A percentile compares a stretch with the other conserved stretches of the same genome.
These are phyloP conservation scores for Meganola albula DNA, from an alignment of 2,888 invertebrate species.

Conservation along the genomic window DNA sequence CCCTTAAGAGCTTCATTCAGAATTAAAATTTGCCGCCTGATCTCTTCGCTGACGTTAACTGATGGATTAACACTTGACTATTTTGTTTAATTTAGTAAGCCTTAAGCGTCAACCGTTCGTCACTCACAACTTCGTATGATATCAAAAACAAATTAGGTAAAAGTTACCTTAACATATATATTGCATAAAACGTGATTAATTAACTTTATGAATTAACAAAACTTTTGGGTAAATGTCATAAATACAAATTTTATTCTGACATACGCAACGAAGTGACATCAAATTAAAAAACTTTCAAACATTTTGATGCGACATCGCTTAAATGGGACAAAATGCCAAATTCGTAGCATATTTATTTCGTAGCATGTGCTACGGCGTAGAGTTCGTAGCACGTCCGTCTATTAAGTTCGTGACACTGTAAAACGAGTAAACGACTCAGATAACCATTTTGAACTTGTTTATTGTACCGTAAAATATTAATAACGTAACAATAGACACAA, in stretches of 20 bases:
- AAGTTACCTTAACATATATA: conserved; percentile 16
- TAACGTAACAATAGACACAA: conserved; percentile 21
- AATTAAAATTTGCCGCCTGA: conserved; percentile 76
- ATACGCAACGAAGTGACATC: no score
- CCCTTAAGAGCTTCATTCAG: conserved; percentile 67
- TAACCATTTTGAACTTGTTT: conserved; percentile 28
- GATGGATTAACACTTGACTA: conserved; percentile 66
- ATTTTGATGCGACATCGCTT: no score
- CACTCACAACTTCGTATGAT: conserved; percentile 16
- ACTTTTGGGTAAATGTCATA: no score
- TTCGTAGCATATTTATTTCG: conserved; percentile 15
- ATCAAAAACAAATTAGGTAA: conserved; percentile 25
- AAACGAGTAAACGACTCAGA: conserved; percentile 12
- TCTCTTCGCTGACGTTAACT: conserved; percentile 60
- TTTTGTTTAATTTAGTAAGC: conserved; percentile 39
- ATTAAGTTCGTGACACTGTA: not conserved
- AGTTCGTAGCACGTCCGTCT: conserved; percentile 18
- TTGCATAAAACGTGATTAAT: not conserved
- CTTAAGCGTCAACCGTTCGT: conserved; percentile 22
- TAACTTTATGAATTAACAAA: no score
- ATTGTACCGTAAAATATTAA: conserved; percentile 22
- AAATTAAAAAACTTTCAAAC: no score
- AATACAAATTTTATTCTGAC: no score
- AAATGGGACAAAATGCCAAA: no score
- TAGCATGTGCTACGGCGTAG: conserved; percentile 29